phyloP scores from a whole-genome alignment of 2,797 vertebrate species.

The Danio albolineatus region DNA sequence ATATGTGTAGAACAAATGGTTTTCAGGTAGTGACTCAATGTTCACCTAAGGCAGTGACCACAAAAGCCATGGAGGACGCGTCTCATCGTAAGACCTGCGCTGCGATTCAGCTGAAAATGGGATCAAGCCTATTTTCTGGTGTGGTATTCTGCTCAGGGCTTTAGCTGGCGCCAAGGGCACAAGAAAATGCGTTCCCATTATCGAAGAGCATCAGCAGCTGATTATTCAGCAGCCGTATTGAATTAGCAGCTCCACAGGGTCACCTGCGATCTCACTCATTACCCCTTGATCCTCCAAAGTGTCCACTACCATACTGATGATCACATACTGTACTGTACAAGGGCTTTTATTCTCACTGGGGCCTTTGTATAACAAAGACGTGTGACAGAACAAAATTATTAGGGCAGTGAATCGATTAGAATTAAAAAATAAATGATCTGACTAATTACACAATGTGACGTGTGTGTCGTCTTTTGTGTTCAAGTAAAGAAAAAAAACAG shows the following conservation, averaged over 20 bases:
- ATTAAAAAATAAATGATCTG: too few species aligned
- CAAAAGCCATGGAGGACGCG: constrained; percentile 7
- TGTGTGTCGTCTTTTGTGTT: too few species aligned
- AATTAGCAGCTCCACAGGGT: constrained; percentile 48
- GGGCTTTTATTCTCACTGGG: constrained; percentile 49
- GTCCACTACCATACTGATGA: constrained; percentile 42
- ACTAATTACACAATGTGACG: too few species aligned
- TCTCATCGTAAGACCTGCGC: constrained; percentile 6
- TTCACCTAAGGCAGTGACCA: constrained; percentile 2
- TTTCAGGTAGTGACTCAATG: background rate
- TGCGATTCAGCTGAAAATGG: constrained; percentile 13
- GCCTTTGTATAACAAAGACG: background rate
- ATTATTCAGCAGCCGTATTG: constrained; percentile 47
- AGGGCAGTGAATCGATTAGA: background rate
- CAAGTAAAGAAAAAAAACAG: too few species aligned
- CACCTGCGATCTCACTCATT: constrained; percentile 62
- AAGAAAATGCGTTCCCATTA: constrained; percentile 47
- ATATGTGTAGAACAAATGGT: background rate
- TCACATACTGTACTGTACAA: constrained; percentile 42
- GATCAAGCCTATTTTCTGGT: constrained; percentile 19
- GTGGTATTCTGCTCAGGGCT: constrained; percentile 28
- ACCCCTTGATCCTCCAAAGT: constrained; percentile 32
- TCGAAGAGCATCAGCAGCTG: constrained; percentile 37
- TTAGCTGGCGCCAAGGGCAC: constrained; percentile 32
- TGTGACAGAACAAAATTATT: background rate